Evolutionary conservation across 1,140 invertebrate genomes (phyloP).

Genomic region (Wasmannia auropunctata): DNA sequence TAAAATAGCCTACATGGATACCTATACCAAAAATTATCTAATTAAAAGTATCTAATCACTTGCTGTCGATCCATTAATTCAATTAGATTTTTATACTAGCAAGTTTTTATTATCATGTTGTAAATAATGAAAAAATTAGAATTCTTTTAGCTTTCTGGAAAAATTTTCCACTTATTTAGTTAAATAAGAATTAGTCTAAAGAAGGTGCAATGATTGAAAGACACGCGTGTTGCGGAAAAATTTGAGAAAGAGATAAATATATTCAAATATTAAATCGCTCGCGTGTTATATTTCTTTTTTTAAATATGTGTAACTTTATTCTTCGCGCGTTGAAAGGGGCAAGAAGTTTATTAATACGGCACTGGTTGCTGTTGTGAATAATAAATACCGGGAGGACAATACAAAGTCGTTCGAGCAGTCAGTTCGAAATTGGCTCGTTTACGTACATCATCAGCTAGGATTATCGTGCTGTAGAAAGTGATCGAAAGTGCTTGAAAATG

Average conservation of each 20-base stretch:
- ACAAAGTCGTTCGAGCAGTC: constrained; percentile 8
- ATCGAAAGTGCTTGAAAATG: too few species aligned
- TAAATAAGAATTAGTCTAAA: constrained; percentile 60
- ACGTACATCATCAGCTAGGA: background rate
- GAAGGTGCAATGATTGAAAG: background rate
- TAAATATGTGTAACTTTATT: background rate
- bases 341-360: background rate
- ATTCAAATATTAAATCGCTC: constrained; percentile 17
- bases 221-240: background rate
- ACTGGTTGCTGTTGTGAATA: background rate
- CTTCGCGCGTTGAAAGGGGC: too few species aligned
- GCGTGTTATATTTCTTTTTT: background rate
- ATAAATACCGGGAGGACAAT: background rate
- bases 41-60: background rate
- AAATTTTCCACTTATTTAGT: background rate
- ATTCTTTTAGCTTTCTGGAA: background rate
- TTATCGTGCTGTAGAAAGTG: background rate
- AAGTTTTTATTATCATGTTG: background rate
- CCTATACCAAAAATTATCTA: background rate
- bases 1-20: background rate
- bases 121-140: background rate
- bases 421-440: background rate
- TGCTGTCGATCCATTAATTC: background rate
- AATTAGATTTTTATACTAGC: background rate
- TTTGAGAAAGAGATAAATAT: background rate